Base-by-base conservation (phyloP, 2,888 invertebrate genomes). In the Biston stratarius region DNA sequence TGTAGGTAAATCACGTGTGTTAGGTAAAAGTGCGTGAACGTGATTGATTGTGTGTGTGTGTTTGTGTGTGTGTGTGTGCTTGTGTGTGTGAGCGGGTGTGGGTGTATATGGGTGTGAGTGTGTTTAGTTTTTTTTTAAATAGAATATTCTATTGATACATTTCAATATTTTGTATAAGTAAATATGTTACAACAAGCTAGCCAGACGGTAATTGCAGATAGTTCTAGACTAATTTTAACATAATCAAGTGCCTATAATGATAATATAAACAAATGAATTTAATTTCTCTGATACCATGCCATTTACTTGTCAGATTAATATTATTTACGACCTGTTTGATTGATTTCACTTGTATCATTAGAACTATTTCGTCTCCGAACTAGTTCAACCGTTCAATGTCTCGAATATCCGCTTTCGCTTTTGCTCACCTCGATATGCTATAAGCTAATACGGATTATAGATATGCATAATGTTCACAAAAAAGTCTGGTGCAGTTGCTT, bases 331-430 rank as follows among this genome's bases (percentile, higher is more conserved):
- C 0, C 11, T 36, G 53, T 71, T 70, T 72, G 70, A 76, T 74
- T 76, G 63, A 78, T 83, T 79, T 78, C 73, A 77, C 74, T 77
- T 76, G 73, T 68, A 72, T 74, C 68, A 73, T 51, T 64, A 38
- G 58, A 74, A 65, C 63, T 61, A 69, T 72, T 79, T 78, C 70
- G 76, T 72, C 58, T 73, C 70, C 67, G 70, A 86, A 85, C 84
- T 85, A 84, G 84, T 80, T 80, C 83, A 80, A 74, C 74, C 68
- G 75, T 77, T 77, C 80, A 76, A 82, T 78, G 58, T 77, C 80
- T 83, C 78, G 69, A 74, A 70, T 53, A 59, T 36, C 59, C 73
- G 64, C 82, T 86, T 83, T 86, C 83, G 82, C 88, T 90, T 88
- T 89, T 84, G 77, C 82, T 40, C 67, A 65, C 67, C 67, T 67